These are phyloP conservation scores for Hemaris fuciformis DNA, from an alignment of 2,888 invertebrate species.

Conservation along the genomic window DNA sequence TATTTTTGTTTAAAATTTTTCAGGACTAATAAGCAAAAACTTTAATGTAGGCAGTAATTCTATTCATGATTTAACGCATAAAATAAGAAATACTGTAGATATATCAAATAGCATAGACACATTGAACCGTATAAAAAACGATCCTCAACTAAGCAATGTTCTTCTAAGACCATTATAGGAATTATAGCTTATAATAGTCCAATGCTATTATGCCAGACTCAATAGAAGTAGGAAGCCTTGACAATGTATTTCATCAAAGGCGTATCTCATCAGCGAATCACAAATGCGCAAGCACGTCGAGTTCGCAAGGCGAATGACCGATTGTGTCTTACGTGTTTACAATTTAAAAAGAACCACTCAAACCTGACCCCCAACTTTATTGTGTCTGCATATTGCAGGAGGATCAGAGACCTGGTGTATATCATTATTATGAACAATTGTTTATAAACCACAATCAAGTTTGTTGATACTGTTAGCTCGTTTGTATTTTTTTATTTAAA, in stretches of 20 bases:
- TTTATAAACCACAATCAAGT: slow-evolving; percentile 23
- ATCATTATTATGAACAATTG: slow-evolving; percentile 45
- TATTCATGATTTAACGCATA: too few species aligned
- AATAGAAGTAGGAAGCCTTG: slow-evolving; percentile 7
- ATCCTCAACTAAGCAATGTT: too few species aligned
- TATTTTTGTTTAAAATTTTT: too few species aligned
- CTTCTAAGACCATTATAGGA: too few species aligned
- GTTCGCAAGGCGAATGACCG: slow-evolving; percentile 57
- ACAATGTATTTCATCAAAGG: slow-evolving; percentile 19
- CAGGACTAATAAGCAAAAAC: too few species aligned
- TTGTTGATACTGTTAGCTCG: slow-evolving; percentile 24
- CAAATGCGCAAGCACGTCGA: slow-evolving; percentile 36
- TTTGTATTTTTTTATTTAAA: neutral
- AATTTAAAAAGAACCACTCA: slow-evolving; percentile 39
- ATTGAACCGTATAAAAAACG: too few species aligned
- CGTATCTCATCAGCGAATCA: slow-evolving; percentile 17
- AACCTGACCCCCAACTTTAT: slow-evolving; percentile 27
- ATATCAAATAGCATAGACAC: too few species aligned
- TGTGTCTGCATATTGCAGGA: slow-evolving; percentile 22
- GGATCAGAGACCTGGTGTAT: slow-evolving; percentile 25
- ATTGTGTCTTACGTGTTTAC: slow-evolving; percentile 59
- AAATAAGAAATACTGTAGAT: too few species aligned
- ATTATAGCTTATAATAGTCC: too few species aligned
- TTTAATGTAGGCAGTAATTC: too few species aligned
- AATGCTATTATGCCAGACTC: too few species aligned